phyloP scores from a whole-genome alignment of 2,888 invertebrate genomes.

The Anaspis maculata region DNA sequence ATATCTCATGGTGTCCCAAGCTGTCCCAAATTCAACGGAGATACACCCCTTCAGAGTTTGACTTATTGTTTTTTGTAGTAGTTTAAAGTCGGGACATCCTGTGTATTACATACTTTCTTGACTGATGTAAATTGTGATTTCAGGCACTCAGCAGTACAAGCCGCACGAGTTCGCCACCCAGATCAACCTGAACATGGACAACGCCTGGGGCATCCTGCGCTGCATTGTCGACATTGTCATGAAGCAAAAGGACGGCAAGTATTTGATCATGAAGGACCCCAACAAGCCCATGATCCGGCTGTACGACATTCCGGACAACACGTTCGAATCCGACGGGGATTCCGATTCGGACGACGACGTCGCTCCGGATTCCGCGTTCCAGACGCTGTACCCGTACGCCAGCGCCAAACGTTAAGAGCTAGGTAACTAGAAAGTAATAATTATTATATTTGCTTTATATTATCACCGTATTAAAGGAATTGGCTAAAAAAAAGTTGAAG shows the following conservation, averaged over 20 bases:
- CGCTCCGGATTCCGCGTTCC: slow-evolving; percentile 38
- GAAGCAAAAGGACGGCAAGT: slow-evolving; percentile 95
- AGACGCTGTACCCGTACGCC: slow-evolving; percentile 38
- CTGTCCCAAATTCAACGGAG: too few species aligned
- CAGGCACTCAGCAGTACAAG: slow-evolving; percentile 93
- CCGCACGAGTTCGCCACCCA: slow-evolving; percentile 98
- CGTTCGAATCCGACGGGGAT: slow-evolving; percentile 96
- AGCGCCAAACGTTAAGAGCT: slow-evolving; percentile 24
- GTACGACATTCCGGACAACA: slow-evolving; percentile 97
- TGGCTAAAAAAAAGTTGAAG: too few species aligned
- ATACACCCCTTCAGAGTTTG: too few species aligned
- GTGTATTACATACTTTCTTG: too few species aligned
- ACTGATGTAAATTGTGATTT: too few species aligned
- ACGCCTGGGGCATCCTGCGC: slow-evolving; percentile 96
- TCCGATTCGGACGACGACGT: slow-evolving; percentile 73
- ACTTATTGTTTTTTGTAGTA: too few species aligned
- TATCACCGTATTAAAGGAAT: too few species aligned
- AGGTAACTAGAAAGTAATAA: slow-evolving; percentile 1
- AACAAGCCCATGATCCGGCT: slow-evolving; percentile 97
- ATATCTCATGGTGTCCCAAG: too few species aligned
- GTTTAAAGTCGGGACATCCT: too few species aligned
- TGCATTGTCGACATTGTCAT: slow-evolving; percentile 96
- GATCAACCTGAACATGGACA: slow-evolving; percentile 98
- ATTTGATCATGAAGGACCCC: slow-evolving; percentile 97
- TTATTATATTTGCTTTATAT: too few species aligned